phyloP scores from a whole-genome alignment of 2,113 vertebrate genomes.

The Oryzias woworae region DNA sequence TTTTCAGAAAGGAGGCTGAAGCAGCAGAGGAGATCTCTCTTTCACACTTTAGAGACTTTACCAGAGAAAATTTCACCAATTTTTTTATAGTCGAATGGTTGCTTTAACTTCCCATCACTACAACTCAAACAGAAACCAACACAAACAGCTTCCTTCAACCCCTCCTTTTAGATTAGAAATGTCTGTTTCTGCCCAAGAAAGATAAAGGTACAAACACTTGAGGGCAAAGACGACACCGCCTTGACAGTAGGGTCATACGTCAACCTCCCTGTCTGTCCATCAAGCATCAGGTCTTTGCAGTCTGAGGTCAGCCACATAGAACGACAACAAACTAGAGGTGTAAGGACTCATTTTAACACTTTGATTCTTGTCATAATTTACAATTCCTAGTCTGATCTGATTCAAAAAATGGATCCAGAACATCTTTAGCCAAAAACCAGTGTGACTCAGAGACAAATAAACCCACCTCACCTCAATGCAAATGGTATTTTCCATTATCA shows the following conservation, averaged over 20 bases:
- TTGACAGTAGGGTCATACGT: slow-evolving; percentile 48
- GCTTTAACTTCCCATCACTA: neutral
- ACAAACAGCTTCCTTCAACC: slow-evolving; percentile 30
- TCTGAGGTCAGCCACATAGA: slow-evolving; percentile 13
- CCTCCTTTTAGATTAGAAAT: slow-evolving; percentile 14
- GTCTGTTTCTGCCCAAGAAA: slow-evolving; percentile 32
- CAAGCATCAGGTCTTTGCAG: slow-evolving; percentile 39
- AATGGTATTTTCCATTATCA: too few species aligned
- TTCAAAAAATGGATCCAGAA: too few species aligned
- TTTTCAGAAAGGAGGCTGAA: slow-evolving; percentile 64
- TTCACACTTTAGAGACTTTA: slow-evolving; percentile 28
- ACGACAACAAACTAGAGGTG: too few species aligned
- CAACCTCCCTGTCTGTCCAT: slow-evolving; percentile 58
- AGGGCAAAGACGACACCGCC: slow-evolving; percentile 53
- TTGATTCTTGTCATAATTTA: too few species aligned
- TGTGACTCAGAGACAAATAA: too few species aligned
- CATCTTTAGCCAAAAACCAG: too few species aligned
- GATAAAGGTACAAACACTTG: slow-evolving; percentile 37
- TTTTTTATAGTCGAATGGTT: neutral
- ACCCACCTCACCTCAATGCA: too few species aligned
- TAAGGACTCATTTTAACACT: too few species aligned
- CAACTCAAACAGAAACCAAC: neutral
- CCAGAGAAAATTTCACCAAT: neutral
- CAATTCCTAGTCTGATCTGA: too few species aligned
- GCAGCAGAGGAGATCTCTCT: slow-evolving; percentile 49